Evolutionary conservation across 2,888 invertebrate genomes (phyloP).

Genomic region (Athalia circularis): DNA sequence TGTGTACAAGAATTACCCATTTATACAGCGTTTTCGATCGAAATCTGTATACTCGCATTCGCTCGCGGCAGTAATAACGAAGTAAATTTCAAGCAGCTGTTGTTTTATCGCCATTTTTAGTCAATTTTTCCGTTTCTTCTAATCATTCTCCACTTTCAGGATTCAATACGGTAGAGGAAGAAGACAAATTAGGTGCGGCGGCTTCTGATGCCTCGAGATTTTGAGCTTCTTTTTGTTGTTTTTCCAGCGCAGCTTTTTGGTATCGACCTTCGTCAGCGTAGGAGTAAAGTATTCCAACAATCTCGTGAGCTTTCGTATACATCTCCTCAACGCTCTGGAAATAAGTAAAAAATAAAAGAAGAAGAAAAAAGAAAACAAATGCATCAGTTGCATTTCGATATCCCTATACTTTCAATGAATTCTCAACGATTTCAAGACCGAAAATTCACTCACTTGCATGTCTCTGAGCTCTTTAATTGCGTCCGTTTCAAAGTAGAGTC

Average conservation of each 20-base stretch:
- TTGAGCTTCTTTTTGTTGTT: background rate
- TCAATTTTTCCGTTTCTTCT: background rate
- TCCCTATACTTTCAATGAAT: background rate
- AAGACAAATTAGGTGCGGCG: background rate
- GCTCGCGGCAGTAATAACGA: too few relatives aligned
- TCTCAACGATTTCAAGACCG: background rate
- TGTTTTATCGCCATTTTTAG: background rate
- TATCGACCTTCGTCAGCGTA: conserved; percentile 57
- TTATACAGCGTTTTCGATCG: too few relatives aligned
- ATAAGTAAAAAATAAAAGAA: too few relatives aligned
- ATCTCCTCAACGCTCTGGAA: conserved; percentile 81
- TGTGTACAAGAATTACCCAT: too few relatives aligned
- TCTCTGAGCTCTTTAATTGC: conserved; percentile 78
- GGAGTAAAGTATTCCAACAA: conserved; percentile 75
- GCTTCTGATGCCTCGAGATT: background rate
- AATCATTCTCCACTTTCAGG: background rate
- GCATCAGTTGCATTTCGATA: background rate
- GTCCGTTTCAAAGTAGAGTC: conserved; percentile 79
- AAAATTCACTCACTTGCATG: conserved; percentile 76
- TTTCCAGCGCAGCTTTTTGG: conserved; percentile 49
- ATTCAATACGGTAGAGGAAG: background rate
- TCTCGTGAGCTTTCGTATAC: conserved; percentile 81
- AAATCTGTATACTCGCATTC: too few relatives aligned
- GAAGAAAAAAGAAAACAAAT: too few relatives aligned
- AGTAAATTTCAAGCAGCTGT: background rate